phyloP scores from a whole-genome alignment of 2,888 invertebrate genomes.

The Dryadula phaetusa region DNA sequence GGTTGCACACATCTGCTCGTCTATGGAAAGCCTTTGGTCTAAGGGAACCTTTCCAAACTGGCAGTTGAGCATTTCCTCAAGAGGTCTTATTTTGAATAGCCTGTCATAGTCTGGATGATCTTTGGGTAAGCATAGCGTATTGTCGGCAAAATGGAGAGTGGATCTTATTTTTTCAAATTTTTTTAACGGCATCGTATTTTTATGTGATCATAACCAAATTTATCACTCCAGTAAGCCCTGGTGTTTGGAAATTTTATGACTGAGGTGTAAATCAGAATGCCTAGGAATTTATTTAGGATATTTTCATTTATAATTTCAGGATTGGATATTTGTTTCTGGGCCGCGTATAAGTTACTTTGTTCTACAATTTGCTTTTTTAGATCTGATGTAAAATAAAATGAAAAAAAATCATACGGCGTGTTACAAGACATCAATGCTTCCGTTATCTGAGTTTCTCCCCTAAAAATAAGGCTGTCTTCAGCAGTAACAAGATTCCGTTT shows the following conservation, averaged over 20 bases:
- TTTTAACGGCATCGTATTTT: constrained; percentile 53
- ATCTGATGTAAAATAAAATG: constrained; percentile 54
- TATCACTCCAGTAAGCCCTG: constrained; percentile 52
- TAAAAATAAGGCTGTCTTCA: constrained; percentile 53
- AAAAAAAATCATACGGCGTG: constrained; percentile 53
- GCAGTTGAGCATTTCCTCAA: no score
- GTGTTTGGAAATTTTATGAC: constrained; percentile 52
- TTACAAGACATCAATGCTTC: no score
- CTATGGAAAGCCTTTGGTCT: no score
- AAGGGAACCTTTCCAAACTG: constrained; percentile 48
- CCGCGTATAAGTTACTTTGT: no score
- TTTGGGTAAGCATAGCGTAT: no score
- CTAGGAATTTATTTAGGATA: constrained; percentile 53
- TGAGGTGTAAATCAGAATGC: constrained; percentile 53
- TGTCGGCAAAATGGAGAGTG: constrained; percentile 50
- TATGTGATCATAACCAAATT: constrained; percentile 53
- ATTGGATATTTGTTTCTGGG: no score
- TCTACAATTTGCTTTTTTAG: constrained; percentile 52
- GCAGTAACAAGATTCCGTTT: constrained; percentile 53
- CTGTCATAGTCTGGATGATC: no score
- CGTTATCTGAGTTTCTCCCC: no score
- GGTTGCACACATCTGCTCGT: no score
- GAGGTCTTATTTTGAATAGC: constrained; percentile 50
- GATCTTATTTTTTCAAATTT: constrained; percentile 52
- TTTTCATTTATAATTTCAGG: constrained; percentile 53